Evolutionary conservation across 2,113 vertebrate genomes (phyloP).

Genomic region (Panthera tigris): DNA sequence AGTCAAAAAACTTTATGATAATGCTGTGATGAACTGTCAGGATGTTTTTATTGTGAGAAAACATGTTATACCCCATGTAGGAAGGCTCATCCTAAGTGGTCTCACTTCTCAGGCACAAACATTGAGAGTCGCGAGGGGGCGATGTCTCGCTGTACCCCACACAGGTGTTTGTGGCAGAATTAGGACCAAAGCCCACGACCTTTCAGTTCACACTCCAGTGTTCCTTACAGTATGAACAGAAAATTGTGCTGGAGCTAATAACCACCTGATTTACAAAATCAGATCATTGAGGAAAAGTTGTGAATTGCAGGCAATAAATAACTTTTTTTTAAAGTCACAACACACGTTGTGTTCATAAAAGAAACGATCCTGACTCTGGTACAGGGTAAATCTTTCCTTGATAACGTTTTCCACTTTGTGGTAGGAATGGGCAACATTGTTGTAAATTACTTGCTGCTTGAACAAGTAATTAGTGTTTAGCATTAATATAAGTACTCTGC

Average conservation of each 20-base stretch:
- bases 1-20: not conserved
- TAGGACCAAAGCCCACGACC: not conserved
- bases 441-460: not conserved
- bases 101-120: not conserved
- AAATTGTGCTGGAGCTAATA: not conserved
- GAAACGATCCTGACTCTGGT: not conserved
- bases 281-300: not conserved
- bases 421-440: not conserved
- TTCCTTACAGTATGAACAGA: not conserved
- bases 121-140: not conserved
- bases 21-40: not conserved
- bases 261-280: not conserved
- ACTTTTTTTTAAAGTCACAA: not conserved
- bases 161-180: not conserved
- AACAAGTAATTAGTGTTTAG: constrained; percentile 33
- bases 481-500: not conserved
- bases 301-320: not conserved
- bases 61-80: not conserved
- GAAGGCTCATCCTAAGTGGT: not conserved
- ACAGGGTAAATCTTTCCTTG: not conserved
- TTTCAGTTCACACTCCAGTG: not conserved
- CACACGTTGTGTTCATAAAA: not conserved
- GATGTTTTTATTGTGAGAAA: not conserved
- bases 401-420: not conserved
- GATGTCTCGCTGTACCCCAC: not conserved